A percentile compares a stretch with the other conserved stretches of the same genome.
Evolutionary conservation across 64 coral and sea anemone species (phyloP).

Genomic region (Porites lutea): DNA sequence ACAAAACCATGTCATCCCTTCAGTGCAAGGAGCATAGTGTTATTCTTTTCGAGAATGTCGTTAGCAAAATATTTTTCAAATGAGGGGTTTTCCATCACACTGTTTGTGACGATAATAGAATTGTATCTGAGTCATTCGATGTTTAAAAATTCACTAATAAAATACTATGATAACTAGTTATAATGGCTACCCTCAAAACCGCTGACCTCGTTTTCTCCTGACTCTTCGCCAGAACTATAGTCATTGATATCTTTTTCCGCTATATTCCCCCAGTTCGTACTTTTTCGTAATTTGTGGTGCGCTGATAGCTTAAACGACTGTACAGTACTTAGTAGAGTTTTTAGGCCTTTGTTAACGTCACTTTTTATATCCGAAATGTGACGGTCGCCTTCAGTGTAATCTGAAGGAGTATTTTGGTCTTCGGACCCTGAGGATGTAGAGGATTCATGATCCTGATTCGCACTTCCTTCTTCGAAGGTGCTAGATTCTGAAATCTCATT

Average conservation of each 20-base stretch:
- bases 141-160: too few species aligned
- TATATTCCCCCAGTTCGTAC: neutral
- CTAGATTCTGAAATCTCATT: neutral
- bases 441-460: neutral
- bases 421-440: neutral
- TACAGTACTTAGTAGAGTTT: neutral
- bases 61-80: too few species aligned
- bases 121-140: too few species aligned
- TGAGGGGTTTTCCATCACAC: too few species aligned
- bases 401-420: neutral
- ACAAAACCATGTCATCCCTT: too few species aligned
- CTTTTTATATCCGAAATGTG: neutral
- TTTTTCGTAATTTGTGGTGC: neutral
- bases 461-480: neutral
- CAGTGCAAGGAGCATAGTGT: too few species aligned
- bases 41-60: too few species aligned
- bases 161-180: too few species aligned
- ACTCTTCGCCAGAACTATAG: slow-evolving; percentile 11
- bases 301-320: neutral
- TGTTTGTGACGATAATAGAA: too few species aligned
- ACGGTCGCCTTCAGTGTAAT: neutral
- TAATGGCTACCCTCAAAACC: neutral
- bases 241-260: neutral
- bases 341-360: neutral
- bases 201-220: neutral